These are phyloP conservation scores for Stenotaenia linearis DNA, from an alignment of 2,888 invertebrate genomes.

Conservation along the genomic window DNA sequence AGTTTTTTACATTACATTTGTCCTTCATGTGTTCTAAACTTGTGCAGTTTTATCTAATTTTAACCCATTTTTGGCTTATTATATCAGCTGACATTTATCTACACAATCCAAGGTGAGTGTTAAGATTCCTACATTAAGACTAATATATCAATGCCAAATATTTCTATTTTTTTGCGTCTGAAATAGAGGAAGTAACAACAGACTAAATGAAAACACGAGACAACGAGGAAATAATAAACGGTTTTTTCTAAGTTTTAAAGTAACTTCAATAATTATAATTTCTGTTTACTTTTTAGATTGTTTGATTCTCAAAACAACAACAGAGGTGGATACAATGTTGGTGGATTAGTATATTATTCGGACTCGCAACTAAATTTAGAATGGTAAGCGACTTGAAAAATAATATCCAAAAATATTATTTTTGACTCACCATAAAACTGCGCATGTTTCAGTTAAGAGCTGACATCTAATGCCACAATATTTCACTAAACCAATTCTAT, in stretches of 20 bases:
- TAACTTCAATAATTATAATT: background rate
- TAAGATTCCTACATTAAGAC: background rate
- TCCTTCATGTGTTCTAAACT: background rate
- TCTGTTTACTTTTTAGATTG: conserved; percentile 38
- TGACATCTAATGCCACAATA: background rate
- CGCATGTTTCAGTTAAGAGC: background rate
- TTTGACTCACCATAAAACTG: background rate
- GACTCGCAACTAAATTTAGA: conserved; percentile 46
- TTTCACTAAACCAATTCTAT: no score
- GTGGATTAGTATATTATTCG: conserved; percentile 44
- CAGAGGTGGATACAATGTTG: conserved; percentile 48
- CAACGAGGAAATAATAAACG: conserved; percentile 44
- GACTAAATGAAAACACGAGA: conserved; percentile 44
- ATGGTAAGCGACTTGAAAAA: conserved; percentile 41
- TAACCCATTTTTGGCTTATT: background rate
- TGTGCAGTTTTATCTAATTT: background rate
- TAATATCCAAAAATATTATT: background rate
- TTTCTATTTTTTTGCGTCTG: background rate
- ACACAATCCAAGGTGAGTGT: conserved; percentile 7
- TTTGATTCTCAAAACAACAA: conserved; percentile 49
- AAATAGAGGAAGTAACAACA: conserved; percentile 42
- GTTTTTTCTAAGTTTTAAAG: conserved; percentile 38
- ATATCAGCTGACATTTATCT: background rate
- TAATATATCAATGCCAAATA: no score
- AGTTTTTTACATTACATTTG: background rate